Percentiles rank a stretch among this genome's conserved stretches.
phyloP scores from a whole-genome alignment of 2,797 vertebrate species.

The Brachymystax lenok region DNA sequence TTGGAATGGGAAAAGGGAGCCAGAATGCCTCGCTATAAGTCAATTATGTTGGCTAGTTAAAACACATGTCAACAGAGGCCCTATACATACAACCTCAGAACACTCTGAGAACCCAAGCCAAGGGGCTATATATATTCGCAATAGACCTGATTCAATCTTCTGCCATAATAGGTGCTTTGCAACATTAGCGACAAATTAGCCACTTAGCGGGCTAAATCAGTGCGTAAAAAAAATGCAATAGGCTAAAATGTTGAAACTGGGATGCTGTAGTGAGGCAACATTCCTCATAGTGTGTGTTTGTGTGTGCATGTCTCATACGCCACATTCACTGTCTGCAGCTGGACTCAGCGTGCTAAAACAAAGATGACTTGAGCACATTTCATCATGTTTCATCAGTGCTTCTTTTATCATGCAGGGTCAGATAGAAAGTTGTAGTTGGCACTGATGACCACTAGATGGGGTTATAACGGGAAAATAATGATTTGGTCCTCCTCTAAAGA shows the following conservation, averaged over 20 bases:
- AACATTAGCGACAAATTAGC: background rate
- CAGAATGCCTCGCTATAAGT: slow-evolving; percentile 23
- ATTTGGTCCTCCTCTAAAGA: no score
- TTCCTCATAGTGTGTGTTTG: slow-evolving; percentile 3
- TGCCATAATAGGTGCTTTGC: background rate
- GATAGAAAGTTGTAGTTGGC: slow-evolving; percentile 10
- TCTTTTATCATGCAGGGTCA: background rate
- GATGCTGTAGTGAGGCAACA: background rate
- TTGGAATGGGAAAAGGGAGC: slow-evolving; percentile 12
- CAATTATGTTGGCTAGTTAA: slow-evolving; percentile 38
- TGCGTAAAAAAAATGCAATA: background rate
- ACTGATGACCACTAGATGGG: slow-evolving; percentile 46
- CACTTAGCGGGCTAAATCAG: background rate
- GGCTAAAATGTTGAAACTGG: slow-evolving; percentile 4
- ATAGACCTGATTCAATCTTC: slow-evolving; percentile 7
- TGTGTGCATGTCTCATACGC: slow-evolving; percentile 48
- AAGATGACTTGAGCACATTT: slow-evolving; percentile 31
- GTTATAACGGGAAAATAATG: background rate
- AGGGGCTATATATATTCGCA: background rate
- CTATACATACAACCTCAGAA: background rate
- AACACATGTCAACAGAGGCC: slow-evolving; percentile 18
- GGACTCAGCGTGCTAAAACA: slow-evolving; percentile 53
- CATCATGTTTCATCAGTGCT: slow-evolving; percentile 8
- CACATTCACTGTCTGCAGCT: slow-evolving; percentile 56
- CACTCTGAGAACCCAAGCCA: no score